Evolutionary conservation across 2,113 vertebrate genomes (phyloP).

Genomic region (Pelodiscus sinensis): DNA sequence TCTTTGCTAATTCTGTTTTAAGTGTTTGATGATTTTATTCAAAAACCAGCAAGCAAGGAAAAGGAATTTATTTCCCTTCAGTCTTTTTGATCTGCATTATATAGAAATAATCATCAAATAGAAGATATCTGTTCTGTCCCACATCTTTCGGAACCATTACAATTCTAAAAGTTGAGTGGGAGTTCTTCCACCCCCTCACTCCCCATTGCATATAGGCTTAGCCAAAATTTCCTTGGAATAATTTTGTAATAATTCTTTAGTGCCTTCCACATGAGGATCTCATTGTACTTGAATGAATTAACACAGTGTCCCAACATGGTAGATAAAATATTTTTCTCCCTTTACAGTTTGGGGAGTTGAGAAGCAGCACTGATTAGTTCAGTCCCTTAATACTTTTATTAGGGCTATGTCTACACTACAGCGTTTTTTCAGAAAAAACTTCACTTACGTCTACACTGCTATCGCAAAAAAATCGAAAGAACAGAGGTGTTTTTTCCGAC

Average conservation of each 20-base stretch:
- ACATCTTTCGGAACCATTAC: not conserved
- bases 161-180: not conserved
- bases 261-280: not conserved
- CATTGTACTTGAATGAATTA: not conserved
- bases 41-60: not conserved
- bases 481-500: too few relatives aligned
- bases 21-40: not conserved
- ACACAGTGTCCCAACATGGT: not conserved
- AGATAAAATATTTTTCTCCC: not conserved
- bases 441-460: too few relatives aligned
- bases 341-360: not conserved
- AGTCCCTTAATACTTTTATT: rapidly evolving
- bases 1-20: not conserved
- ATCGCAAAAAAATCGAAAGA: too few relatives aligned
- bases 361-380: not conserved
- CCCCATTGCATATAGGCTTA: not conserved
- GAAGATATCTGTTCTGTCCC: not conserved
- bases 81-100: not conserved
- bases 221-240: slow-evolving; percentile 11
- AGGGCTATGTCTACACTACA: too few relatives aligned
- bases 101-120: not conserved
- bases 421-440: too few relatives aligned
- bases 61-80: not conserved
- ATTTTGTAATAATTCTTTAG: slow-evolving; percentile 5
- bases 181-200: too few relatives aligned